Evolutionary conservation across 2,797 vertebrate genomes (phyloP).

Genomic region (Orestias chungarensis): DNA sequence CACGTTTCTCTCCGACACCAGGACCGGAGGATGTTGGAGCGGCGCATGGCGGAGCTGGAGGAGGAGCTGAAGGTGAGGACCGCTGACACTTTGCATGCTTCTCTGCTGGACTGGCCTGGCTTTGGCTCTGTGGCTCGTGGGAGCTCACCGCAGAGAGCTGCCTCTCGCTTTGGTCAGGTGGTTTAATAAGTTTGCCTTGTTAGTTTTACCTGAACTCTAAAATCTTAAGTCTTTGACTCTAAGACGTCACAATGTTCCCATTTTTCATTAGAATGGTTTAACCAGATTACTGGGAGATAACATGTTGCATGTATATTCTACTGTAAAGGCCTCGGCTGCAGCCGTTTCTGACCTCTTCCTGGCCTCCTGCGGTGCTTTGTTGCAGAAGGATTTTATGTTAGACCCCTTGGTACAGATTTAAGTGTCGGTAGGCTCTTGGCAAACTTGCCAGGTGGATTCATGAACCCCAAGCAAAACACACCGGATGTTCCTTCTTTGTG

Average conservation of each 20-base stretch:
- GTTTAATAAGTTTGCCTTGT: neutral
- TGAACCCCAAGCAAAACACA: neutral
- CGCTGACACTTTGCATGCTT: conserved; percentile 61
- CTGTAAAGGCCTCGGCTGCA: neutral
- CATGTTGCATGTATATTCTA: neutral
- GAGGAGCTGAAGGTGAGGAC: conserved; percentile 85
- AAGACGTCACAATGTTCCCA: neutral
- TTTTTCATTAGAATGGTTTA: neutral
- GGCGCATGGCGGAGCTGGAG: conserved; percentile 83
- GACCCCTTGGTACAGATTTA: neutral
- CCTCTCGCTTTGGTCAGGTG: conserved; percentile 7
- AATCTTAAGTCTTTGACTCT: neutral
- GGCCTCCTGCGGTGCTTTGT: neutral
- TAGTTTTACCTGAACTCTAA: neutral
- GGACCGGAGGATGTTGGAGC: conserved; percentile 84
- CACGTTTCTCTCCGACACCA: conserved; percentile 48
- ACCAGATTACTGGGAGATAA: neutral
- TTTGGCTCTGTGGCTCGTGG: conserved; percentile 43
- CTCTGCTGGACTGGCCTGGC: conserved; percentile 64
- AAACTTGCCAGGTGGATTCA: neutral
- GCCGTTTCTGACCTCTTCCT: neutral
- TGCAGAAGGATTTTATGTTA: neutral
- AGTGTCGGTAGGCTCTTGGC: too few species aligned
- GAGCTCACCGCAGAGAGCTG: conserved; percentile 7
- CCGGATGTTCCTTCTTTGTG: neutral